Percentiles rank a stretch among this genome's conserved stretches.
phyloP scores from a whole-genome alignment of 35 echinoderm and acorn worm species.

The Anneissia japonica region DNA sequence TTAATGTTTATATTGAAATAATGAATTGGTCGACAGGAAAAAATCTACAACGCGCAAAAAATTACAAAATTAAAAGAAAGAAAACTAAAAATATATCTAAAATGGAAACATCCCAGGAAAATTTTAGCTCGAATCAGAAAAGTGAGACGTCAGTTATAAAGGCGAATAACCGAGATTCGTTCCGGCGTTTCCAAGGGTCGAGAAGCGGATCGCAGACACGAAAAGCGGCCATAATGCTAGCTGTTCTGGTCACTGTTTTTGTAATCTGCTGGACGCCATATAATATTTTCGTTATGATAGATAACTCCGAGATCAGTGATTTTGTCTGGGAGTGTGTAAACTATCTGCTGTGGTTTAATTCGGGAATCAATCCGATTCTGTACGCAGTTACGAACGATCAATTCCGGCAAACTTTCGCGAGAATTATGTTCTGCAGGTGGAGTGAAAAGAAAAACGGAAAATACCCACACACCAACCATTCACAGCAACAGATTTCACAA shows the following conservation, averaged over 20 bases:
- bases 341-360: constrained; percentile 8
- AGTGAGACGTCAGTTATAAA: not conserved
- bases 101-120: not conserved
- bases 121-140: not conserved
- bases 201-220: not conserved
- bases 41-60: not conserved
- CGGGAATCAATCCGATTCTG: constrained; percentile 1
- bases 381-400: constrained; percentile 3
- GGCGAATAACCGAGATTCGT: not conserved
- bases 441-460: not conserved
- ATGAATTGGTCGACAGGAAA: not conserved
- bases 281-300: not conserved
- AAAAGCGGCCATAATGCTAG: constrained; percentile 1
- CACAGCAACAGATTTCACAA: no score
- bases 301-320: not conserved
- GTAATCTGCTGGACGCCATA: constrained; percentile 12
- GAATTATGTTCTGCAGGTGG: not conserved
- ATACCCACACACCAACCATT: no score
- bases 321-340: constrained; percentile 8
- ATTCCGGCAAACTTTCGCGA: not conserved
- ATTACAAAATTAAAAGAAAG: not conserved
- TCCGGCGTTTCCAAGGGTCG: not conserved
- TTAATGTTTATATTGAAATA: constrained; percentile 6
- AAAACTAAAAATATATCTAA: not conserved
- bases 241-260: not conserved